These are phyloP conservation scores for Corythucha ciliata DNA, from an alignment of 2,888 invertebrate genomes.

Conservation along the genomic window DNA sequence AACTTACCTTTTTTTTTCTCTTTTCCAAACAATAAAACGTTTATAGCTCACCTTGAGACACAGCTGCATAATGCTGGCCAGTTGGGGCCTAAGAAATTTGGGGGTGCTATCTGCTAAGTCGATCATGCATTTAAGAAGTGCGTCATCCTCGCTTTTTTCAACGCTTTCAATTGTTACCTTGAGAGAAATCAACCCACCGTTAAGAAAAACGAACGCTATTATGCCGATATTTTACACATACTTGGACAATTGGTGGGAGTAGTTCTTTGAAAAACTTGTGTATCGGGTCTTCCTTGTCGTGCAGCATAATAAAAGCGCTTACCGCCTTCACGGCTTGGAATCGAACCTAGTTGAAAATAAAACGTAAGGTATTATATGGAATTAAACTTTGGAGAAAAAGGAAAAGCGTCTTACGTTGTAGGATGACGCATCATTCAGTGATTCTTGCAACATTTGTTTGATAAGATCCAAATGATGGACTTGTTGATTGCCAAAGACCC, in stretches of 20 bases:
- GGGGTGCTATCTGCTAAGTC: constrained; percentile 90
- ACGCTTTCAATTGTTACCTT: constrained; percentile 71
- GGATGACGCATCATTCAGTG: constrained; percentile 61
- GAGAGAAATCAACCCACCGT: constrained; percentile 16
- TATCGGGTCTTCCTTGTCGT: constrained; percentile 86
- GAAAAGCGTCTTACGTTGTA: constrained; percentile 49
- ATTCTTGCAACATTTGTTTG: constrained; percentile 86
- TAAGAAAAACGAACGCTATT: background rate
- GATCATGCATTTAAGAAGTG: constrained; percentile 82
- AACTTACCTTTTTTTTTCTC: background rate
- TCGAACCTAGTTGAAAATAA: constrained; percentile 47
- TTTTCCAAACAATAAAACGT: background rate
- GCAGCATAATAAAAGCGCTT: constrained; percentile 79
- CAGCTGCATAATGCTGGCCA: constrained; percentile 76
- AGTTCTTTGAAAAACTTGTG: constrained; percentile 82
- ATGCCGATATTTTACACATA: constrained; percentile 36
- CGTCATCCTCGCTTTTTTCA: constrained; percentile 77
- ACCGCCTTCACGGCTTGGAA: constrained; percentile 76
- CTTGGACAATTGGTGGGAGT: constrained; percentile 65
- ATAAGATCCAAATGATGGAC: constrained; percentile 83
- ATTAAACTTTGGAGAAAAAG: constrained; percentile 49
- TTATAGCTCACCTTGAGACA: constrained; percentile 61
- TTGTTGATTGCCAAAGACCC: constrained; percentile 94
- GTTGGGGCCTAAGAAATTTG: constrained; percentile 79
- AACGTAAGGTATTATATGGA: too few relatives aligned